These are phyloP conservation scores for Cordilura impudica DNA, from an alignment of 2,888 invertebrate genomes.

Conservation along the genomic window DNA sequence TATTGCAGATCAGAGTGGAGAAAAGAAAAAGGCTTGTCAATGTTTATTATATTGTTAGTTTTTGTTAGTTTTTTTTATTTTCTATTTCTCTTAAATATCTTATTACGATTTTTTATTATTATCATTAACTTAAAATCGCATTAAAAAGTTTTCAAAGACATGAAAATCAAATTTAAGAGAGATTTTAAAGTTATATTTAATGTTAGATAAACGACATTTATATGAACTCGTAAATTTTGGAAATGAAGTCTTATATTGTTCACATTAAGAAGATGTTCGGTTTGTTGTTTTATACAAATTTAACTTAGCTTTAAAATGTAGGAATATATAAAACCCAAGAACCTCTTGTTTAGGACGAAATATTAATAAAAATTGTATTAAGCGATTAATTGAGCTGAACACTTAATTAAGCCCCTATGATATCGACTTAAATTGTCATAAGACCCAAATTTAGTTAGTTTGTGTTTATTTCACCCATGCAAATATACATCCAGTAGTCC, in stretches of 20 bases:
- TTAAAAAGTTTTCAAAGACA: conserved; percentile 28
- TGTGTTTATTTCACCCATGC: no score
- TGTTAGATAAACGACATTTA: conserved; percentile 22
- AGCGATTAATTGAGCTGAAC: no score
- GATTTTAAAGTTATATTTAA: conserved; percentile 43
- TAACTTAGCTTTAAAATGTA: no score
- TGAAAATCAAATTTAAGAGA: neutral
- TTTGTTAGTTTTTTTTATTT: neutral
- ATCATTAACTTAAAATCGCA: conserved; percentile 53
- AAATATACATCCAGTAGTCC: no score
- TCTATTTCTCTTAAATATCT: conserved; percentile 47
- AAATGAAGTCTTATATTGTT: neutral
- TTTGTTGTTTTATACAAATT: no score
- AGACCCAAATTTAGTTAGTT: no score
- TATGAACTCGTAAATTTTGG: conserved; percentile 17
- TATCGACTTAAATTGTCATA: no score
- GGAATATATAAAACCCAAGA: no score
- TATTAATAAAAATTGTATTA: no score
- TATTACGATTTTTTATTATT: conserved; percentile 56
- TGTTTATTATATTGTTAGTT: conserved; percentile 52
- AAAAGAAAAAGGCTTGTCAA: conserved; percentile 53
- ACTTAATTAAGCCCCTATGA: no score
- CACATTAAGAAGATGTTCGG: no score
- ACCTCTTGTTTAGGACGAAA: no score
- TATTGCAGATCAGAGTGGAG: conserved; percentile 31